Evolutionary conservation across 1,140 invertebrate genomes (phyloP), one percentile per base, ranked within the genome.

Genomic region (Mizuhopecten yessoensis): DNA sequence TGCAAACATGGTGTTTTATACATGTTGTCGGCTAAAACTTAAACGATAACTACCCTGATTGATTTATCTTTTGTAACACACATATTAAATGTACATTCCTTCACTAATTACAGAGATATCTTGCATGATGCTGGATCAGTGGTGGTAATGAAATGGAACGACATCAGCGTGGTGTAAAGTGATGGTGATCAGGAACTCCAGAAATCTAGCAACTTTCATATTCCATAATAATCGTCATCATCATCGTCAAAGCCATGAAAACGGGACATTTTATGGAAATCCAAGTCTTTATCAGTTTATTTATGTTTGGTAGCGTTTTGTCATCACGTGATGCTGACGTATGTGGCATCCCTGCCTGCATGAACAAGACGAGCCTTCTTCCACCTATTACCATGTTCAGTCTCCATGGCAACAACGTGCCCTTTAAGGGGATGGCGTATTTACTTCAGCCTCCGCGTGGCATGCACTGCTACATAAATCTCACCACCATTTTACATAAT

Each of bases 341-440:
- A 29, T 89, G 88, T 75, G 33, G 7, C 2, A 75, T 33, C 13
- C 88, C 88, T 20, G 33, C 33, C n/a, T 90, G 86, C 34, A 7
- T 0, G 33, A 34, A 34, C 34, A 34, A 87, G 13, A 90, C 29
- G 5, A 90, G 20, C 10, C 34, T 0, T 23, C 33, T 90, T 34
- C 89, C 86, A 23, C 34, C 89, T 29, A 45, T 90, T 23, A 90
- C 87, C 34, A 90, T 90, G 13, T 90, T 90, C 17, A 90, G 87
- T 87, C 34, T 42, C 86, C 86, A 90, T 49, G 89, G 89, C 17
- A 90, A 90, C n/a, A 29, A 36, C 15, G 86, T 90, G 86, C 36
- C 33, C 33, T 49, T 87, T 0, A 87, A 42, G 33, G 89, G 39
- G 34, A 90, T 87, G 11, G n/a, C 86, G 0, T 49, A 86, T 10